Percentiles rank a stretch among this genome's conserved stretches.
Conservation (phyloP, 2,888 invertebrate species). For the Heteropelma amictum region DNA sequence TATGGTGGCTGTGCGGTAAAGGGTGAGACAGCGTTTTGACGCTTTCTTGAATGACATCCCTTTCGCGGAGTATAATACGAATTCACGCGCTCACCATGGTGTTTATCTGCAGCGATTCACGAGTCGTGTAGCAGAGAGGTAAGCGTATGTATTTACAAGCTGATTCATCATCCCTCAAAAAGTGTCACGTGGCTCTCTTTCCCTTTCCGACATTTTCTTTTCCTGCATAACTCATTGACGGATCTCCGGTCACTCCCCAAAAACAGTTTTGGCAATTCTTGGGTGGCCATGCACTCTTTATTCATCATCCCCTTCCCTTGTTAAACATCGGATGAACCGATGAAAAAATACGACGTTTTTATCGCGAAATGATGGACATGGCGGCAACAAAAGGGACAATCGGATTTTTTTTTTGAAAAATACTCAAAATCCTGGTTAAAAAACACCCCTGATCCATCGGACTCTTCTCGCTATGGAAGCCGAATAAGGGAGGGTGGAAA, state of each 20-base stretch:
- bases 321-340: too few species aligned
- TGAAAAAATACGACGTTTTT: too few species aligned
- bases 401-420: too few species aligned
- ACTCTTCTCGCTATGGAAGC: too few species aligned
- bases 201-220: background rate
- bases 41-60: constrained; percentile 57
- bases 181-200: constrained; percentile 47
- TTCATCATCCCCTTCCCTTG: too few species aligned
- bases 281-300: constrained; percentile 34
- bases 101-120: constrained; percentile 32
- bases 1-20: constrained; percentile 35
- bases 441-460: too few species aligned
- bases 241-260: too few species aligned
- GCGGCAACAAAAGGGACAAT: too few species aligned
- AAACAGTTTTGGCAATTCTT: constrained; percentile 26
- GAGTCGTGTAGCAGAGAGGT: constrained; percentile 31
- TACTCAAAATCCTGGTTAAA: too few species aligned
- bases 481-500: too few species aligned
- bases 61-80: constrained; percentile 28
- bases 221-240: too few species aligned
- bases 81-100: constrained; percentile 36
- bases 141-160: constrained; percentile 52
- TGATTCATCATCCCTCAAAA: constrained; percentile 67
- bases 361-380: too few species aligned
- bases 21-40: constrained; percentile 58